phyloP scores from a whole-genome alignment of 92 coral and sea anemone genomes.

The Paragorgia papillata region DNA sequence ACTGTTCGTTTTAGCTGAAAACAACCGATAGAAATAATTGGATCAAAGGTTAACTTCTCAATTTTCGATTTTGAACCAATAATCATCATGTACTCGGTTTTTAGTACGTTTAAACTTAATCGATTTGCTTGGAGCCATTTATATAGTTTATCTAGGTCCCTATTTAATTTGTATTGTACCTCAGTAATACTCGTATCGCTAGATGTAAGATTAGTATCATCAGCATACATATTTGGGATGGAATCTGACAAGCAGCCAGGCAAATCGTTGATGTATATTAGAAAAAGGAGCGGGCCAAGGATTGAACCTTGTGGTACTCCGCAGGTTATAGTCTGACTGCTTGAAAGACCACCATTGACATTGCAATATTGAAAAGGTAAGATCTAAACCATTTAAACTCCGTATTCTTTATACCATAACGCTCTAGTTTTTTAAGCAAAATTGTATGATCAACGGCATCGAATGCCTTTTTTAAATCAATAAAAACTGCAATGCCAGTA shows the following conservation, averaged over 20 bases:
- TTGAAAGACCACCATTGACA: too few species aligned
- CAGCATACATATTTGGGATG: neutral
- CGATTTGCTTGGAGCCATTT: too few species aligned
- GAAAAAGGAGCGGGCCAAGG: neutral
- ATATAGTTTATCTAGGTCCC: too few species aligned
- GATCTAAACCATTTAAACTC: neutral
- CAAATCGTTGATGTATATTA: neutral
- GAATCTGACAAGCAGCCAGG: neutral
- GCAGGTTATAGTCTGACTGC: neutral
- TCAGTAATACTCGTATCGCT: neutral
- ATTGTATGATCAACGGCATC: neutral
- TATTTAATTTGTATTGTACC: neutral
- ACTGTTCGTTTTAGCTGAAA: too few species aligned
- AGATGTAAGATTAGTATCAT: neutral
- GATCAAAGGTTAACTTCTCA: too few species aligned
- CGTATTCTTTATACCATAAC: neutral
- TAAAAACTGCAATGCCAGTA: neutral
- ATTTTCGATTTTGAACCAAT: too few species aligned
- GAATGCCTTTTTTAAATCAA: neutral
- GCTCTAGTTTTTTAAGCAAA: too few species aligned
- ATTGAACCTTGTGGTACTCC: neutral
- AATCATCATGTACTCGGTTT: too few species aligned
- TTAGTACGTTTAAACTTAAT: neutral
- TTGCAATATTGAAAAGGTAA: too few species aligned
- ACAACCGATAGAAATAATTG: too few species aligned